Conservation (phyloP, 1,140 invertebrate genomes). For the Anoplophora glabripennis region DNA sequence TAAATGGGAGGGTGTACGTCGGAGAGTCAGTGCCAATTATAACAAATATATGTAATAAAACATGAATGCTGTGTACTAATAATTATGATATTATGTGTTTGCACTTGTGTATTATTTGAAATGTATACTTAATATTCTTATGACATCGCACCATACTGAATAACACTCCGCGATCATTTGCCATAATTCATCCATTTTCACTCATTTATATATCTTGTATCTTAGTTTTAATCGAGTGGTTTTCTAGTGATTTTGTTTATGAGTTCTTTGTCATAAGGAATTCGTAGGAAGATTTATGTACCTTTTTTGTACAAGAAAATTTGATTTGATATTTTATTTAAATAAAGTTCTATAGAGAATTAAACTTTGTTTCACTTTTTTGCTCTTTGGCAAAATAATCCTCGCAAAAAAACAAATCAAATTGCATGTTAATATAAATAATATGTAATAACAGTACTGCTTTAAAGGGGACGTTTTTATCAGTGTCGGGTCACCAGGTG, state of each 20-base stretch:
- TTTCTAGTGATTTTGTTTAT: constrained; percentile 36
- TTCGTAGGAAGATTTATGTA: constrained; percentile 32
- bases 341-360: constrained; percentile 20
- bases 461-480: too few species aligned
- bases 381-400: neutral
- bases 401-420: too few species aligned
- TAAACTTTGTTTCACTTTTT: neutral
- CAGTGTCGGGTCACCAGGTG: too few species aligned
- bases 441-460: too few species aligned
- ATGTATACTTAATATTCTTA: constrained; percentile 45
- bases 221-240: constrained; percentile 32
- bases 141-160: constrained; percentile 36
- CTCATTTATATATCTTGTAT: constrained; percentile 21
- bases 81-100: constrained; percentile 44
- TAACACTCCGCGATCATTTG: constrained; percentile 31
- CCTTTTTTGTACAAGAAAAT: constrained; percentile 35
- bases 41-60: constrained; percentile 43
- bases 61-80: constrained; percentile 44
- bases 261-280: constrained; percentile 33
- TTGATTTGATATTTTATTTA: constrained; percentile 32
- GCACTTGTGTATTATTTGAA: constrained; percentile 45
- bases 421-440: too few species aligned
- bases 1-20: constrained; percentile 17
- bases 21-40: constrained; percentile 41
- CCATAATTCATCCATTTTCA: constrained; percentile 28